phyloP scores from a whole-genome alignment of 2,888 invertebrate species.

The Xestia sexstrigata region DNA sequence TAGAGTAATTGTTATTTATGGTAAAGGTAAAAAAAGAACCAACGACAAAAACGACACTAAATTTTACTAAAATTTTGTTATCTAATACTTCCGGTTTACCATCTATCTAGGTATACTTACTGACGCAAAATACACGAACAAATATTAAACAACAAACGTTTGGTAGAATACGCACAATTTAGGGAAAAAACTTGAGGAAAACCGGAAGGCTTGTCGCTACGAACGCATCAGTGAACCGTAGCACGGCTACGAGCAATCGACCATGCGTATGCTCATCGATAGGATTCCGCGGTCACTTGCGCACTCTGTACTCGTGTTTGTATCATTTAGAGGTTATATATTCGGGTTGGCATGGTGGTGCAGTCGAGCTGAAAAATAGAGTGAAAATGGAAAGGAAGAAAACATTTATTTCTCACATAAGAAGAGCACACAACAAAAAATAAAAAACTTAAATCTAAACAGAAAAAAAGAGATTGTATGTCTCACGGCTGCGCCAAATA shows the following conservation, averaged over 20 bases:
- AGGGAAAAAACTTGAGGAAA: constrained; percentile 47
- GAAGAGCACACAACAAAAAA: no score
- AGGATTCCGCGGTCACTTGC: constrained; percentile 1
- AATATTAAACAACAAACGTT: constrained; percentile 19
- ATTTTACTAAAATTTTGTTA: not conserved
- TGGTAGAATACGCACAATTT: constrained; percentile 16
- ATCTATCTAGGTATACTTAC: not conserved
- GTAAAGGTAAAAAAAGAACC: not conserved
- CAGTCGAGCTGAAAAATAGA: not conserved
- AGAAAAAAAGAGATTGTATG: no score
- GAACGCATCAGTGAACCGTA: not conserved
- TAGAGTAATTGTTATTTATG: not conserved
- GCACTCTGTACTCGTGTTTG: constrained; percentile 1
- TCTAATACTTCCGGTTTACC: constrained; percentile 20
- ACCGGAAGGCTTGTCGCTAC: constrained; percentile 23
- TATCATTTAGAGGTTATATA: not conserved
- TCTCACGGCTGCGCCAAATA: no score
- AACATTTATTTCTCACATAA: no score
- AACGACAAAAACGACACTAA: not conserved
- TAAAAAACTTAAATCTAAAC: no score
- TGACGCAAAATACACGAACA: constrained; percentile 5
- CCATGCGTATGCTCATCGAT: constrained; percentile 20
- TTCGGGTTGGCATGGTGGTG: not conserved
- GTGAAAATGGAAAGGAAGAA: no score
- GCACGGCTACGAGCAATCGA: not conserved